Percentiles rank a stretch among this genome's conserved stretches.
Evolutionary conservation across 2,888 invertebrate species (phyloP).

Genomic region (Cyclophora albipunctata): DNA sequence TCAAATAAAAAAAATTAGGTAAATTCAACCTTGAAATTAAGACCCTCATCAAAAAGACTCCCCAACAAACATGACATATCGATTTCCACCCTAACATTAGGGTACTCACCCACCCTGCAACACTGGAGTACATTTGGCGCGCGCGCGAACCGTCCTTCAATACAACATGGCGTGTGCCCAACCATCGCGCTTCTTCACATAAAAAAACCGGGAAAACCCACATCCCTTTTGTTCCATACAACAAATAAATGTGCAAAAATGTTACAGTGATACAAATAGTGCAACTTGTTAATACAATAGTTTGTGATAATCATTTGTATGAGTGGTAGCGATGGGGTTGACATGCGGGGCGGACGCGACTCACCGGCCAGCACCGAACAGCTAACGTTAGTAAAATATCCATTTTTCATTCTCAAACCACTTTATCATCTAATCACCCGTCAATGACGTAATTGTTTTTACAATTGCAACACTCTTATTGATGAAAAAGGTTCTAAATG

Average conservation of each 20-base stretch:
- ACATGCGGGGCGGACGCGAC: slow-evolving; percentile 58
- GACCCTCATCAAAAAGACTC: too few species aligned
- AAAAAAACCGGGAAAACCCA: slow-evolving; percentile 33
- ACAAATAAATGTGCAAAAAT: slow-evolving; percentile 43
- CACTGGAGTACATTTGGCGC: slow-evolving; percentile 51
- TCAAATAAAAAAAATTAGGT: too few species aligned
- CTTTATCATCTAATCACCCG: neutral
- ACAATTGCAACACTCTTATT: neutral
- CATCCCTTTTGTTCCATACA: slow-evolving; percentile 25
- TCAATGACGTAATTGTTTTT: neutral
- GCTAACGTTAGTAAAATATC: slow-evolving; percentile 57
- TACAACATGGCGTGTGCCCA: slow-evolving; percentile 61
- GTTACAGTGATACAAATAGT: slow-evolving; percentile 43
- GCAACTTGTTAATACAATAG: slow-evolving; percentile 21
- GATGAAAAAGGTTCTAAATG: too few species aligned
- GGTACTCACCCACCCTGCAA: slow-evolving; percentile 21
- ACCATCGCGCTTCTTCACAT: slow-evolving; percentile 55
- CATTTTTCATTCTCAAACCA: slow-evolving; percentile 6
- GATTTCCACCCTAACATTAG: too few species aligned
- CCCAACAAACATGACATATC: too few species aligned
- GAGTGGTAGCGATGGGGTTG: slow-evolving; percentile 62
- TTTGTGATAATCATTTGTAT: slow-evolving; percentile 43
- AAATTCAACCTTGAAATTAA: too few species aligned
- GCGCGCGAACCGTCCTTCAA: slow-evolving; percentile 64
- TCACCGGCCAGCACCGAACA: slow-evolving; percentile 70